These are phyloP conservation scores for Napeogenes inachia DNA, from an alignment of 2,888 invertebrate species.

Conservation along the genomic window DNA sequence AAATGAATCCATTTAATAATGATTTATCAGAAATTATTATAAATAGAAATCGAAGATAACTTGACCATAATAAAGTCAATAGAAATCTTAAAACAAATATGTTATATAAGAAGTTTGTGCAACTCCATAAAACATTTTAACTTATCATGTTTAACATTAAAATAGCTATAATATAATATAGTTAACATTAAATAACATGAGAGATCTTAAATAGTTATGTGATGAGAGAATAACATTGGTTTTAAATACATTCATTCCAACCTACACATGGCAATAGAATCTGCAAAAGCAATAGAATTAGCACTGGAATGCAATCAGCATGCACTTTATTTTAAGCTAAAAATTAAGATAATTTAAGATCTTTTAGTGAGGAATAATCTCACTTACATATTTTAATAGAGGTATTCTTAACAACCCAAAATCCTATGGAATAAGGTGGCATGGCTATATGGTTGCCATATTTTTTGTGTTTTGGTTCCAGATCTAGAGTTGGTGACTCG, in stretches of 20 bases:
- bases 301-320: slow-evolving; percentile 27
- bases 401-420: slow-evolving; percentile 79
- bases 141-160: too few species aligned
- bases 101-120: too few species aligned
- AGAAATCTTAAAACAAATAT: too few species aligned
- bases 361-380: slow-evolving; percentile 14
- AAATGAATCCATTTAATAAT: slow-evolving; percentile 16
- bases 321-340: neutral
- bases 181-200: too few species aligned
- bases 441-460: slow-evolving; percentile 70
- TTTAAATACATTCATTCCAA: neutral
- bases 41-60: slow-evolving; percentile 6
- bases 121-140: too few species aligned
- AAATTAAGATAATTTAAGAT: slow-evolving; percentile 4
- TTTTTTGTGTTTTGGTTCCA: slow-evolving; percentile 67
- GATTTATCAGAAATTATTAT: slow-evolving; percentile 13
- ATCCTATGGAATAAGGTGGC: slow-evolving; percentile 81
- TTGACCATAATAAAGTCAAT: too few species aligned
- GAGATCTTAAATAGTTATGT: neutral
- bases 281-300: slow-evolving; percentile 13
- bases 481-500: slow-evolving; percentile 71
- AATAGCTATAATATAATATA: too few species aligned
- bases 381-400: slow-evolving; percentile 55
- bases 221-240: neutral
- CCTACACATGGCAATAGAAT: neutral